Base-by-base conservation (phyloP, 1,140 invertebrate species). In the Caligus rogercresseyi region DNA sequence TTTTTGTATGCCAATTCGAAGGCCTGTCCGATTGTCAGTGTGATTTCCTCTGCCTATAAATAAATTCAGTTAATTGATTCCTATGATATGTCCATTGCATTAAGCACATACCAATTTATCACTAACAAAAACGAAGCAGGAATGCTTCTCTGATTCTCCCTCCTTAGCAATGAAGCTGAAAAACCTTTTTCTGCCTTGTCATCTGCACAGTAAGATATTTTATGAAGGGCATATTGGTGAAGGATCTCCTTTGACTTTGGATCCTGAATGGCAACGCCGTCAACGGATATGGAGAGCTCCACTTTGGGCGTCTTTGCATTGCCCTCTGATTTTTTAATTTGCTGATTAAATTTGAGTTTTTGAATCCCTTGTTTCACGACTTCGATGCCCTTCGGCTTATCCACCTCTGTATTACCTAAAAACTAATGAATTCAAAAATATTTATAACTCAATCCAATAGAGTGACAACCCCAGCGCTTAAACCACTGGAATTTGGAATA, bases 151-250 rank as follows among this genome's bases (percentile, higher is more conserved):
- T 23, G 73, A 71, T 54, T 81, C 79, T 18, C 82, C 81, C 67
- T 87, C 87, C 77, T 95, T 96, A 25, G 90, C 92, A 68, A 97
- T 95, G 73, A 97, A 97, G 69, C 84, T 86, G 75, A 97, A 95
- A 76, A 94, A 95, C 68, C 89, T 88, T 95, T 96, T 61, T 94
- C 91, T 51, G 89, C 88, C 73, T 96, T 96, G 73, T 97, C 93
- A 72, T 96, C 92, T 3, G 93, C 92, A 76, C 93, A 96, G 74
- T 96, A 97, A 0, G 90, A 95, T 74, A 97, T 96, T 72, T 90
- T 81, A 73, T 97, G 91, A n/a, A 97, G 74, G 0, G 92, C 91
- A 73, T 94, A 96, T 72, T 95, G 90, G 74, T 94, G 86, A 70
- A 91, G 76, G 54, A 94, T 89, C 70, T 79, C 78, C 74, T 81